Base-by-base conservation (phyloP, 2,797 vertebrate genomes). In the Trachurus trachurus region DNA sequence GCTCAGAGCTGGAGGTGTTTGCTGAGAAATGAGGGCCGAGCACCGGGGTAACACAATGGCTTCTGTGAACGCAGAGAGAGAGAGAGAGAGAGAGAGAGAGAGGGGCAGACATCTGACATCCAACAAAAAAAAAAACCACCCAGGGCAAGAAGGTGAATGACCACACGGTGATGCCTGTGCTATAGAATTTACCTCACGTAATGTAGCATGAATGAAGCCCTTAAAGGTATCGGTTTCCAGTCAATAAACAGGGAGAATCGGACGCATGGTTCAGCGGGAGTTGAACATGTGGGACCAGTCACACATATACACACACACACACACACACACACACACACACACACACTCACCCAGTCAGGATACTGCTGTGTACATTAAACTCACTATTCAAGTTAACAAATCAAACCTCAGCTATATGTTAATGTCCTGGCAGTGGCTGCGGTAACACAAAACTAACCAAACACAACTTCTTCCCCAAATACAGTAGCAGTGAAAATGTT, bases 121-220 rank as follows among this genome's bases (percentile, higher is more conserved):
- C 86, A 82, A 87, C 83, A 87, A 76, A 79, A 89, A 90, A 90
- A 26, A 26, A 26, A 26, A 1, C 76, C 84, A 91, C 83, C 78
- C 76, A 49, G 78, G 75, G 81, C 80, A 67, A 82, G 57, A 78
- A 83, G 63, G 83, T 64, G 80, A 86, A 81, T 44, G 83, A 78
- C 58, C 71, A 50, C 82, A 80, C 80, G 71, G 1, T 60, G 80
- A 90, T 84, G 90, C 72, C 50, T 21, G 59, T 64, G 80, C 88
- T 80, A 80, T 91, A 89, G 83, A 88, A 89, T 92, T 78, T 83
- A 85, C 88, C 70, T 83, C 80, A 64, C 39, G 60, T 91, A 89
- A 84, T 83, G 85, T 87, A 78, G 92, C 90, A 94, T 93, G 92
- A 94, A 95, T 93, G 89, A 94, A 93, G 70, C 76, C 87, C 85